Evolutionary conservation across 2,113 vertebrate species (phyloP).

Genomic region (Melanotaenia duboulayi): DNA sequence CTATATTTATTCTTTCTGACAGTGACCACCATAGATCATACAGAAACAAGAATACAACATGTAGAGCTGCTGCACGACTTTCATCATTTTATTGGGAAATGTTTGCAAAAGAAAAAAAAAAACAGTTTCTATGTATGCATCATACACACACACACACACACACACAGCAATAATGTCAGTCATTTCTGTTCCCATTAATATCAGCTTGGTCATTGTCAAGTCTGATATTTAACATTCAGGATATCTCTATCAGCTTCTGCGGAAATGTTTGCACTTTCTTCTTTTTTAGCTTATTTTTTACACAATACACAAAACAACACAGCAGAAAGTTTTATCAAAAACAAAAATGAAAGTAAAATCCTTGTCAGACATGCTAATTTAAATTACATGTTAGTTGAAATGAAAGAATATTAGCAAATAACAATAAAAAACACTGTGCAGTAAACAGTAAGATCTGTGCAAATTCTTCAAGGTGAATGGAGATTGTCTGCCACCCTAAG

Average conservation of each 20-base stretch:
- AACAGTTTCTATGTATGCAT: neutral
- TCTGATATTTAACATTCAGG: neutral
- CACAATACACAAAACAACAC: constrained; percentile 3
- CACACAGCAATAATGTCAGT: neutral
- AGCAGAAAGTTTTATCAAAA: constrained; percentile 8
- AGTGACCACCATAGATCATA: neutral
- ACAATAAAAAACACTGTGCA: constrained; percentile 13
- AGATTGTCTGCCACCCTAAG: constrained; percentile 40
- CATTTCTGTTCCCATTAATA: neutral
- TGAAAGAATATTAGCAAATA: constrained; percentile 23
- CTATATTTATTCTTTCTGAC: neutral
- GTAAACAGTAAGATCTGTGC: constrained; percentile 17
- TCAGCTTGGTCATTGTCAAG: neutral
- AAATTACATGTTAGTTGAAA: constrained; percentile 28
- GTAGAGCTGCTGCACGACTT: neutral
- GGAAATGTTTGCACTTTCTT: neutral
- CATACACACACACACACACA: neutral
- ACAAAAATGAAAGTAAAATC: constrained; percentile 2
- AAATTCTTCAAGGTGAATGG: constrained; percentile 28
- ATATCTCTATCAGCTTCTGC: neutral
- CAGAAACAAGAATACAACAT: neutral
- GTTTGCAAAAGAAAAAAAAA: no score
- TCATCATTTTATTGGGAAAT: neutral
- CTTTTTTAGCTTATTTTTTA: no score
- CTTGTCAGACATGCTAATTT: constrained; percentile 24